Evolutionary conservation across 2,888 invertebrate genomes (phyloP), one percentile per base, ranked within the genome.

Genomic region (Thymelicus acteon): DNA sequence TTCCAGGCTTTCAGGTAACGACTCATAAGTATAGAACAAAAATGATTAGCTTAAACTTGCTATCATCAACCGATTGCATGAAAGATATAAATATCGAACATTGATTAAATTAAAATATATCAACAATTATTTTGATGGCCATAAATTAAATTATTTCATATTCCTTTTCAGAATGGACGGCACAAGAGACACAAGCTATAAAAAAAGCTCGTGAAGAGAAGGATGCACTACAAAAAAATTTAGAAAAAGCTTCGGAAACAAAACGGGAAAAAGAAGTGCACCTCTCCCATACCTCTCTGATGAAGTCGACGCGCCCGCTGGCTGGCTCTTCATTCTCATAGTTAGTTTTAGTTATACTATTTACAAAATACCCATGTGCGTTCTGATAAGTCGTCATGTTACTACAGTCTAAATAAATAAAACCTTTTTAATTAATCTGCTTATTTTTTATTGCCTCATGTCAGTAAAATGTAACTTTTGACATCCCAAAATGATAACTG

Each of bases 1-100:
- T 87, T 92, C 95, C 1, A 87, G 93, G 79, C 82, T 93, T 74
- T 77, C 89, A 75, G 93, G 93, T 93, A 76, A 77, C 72, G 62
- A 64, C 19, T 49, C n/a, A 57, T 54, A 49, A 48, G 40, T 40
- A 40, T 0, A 8, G 40, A 7, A 40, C 2, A 3, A 3, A 31
- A 31, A 5, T 31, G 31, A 31, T 3, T 8, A 12, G 44, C 0
- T 12, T 12, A 44, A 1, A 44, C 44, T 10, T 12, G 8, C 3
- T 40, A 8, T 49, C 48, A 49, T 15, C 7, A 49, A 49, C 6
- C 6, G 15, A 13, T 52, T 19, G 3, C 13, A 4, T 19, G 6
- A n/a, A n/a, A n/a, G n/a, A n/a, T n/a, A n/a, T n/a, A n/a, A n/a
- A n/a, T n/a, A 19, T 52, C 8, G 12, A 2, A 19, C 19, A 19